These are phyloP conservation scores for Carposina sasakii DNA, from an alignment of 1,140 invertebrate genomes.

Conservation along the genomic window DNA sequence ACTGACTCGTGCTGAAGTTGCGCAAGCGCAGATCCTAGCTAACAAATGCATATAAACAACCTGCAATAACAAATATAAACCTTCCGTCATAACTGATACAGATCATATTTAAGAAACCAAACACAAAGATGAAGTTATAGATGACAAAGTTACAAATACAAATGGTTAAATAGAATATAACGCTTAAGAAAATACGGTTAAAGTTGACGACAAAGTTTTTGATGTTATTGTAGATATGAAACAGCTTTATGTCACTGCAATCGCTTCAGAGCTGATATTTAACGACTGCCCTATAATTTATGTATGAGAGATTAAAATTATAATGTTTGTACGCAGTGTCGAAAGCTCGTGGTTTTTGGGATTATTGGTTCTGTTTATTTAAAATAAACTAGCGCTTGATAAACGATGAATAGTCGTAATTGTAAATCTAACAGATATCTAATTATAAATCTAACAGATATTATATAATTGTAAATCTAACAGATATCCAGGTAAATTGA, in stretches of 20 bases:
- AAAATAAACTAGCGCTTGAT: background rate
- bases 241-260: conserved; percentile 50
- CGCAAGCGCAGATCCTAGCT: conserved; percentile 28
- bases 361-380: conserved; percentile 21
- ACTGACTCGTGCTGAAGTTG: conserved; percentile 38
- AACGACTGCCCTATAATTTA: conserved; percentile 53
- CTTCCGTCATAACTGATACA: too few relatives aligned
- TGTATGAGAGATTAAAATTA: conserved; percentile 56
- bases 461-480: background rate
- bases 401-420: background rate
- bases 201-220: conserved; percentile 16
- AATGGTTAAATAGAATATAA: conserved; percentile 17
- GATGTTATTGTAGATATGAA: conserved; percentile 30
- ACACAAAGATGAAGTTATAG: too few relatives aligned
- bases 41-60: too few relatives aligned
- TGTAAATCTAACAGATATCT: background rate
- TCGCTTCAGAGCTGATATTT: conserved; percentile 54
- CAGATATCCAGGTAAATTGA: background rate
- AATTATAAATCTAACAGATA: background rate
- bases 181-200: conserved; percentile 18
- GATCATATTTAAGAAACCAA: too few relatives aligned
- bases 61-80: too few relatives aligned
- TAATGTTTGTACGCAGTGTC: conserved; percentile 40
- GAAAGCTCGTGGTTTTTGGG: conserved; percentile 35
- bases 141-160: conserved; percentile 20